Evolutionary conservation across 1,140 invertebrate genomes (phyloP).

Genomic region (Drosophila melanica): DNA sequence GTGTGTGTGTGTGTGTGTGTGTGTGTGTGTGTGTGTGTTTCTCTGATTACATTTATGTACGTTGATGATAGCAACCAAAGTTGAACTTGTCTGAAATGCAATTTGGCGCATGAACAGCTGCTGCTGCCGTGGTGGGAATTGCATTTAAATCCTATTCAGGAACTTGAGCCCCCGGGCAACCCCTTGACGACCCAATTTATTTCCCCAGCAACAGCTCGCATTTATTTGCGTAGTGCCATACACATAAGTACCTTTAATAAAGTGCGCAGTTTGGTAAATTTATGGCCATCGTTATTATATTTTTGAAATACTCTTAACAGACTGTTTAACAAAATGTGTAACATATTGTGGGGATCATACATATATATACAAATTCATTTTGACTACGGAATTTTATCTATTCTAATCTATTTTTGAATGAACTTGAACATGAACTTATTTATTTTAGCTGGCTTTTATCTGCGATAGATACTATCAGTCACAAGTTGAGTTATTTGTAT

Average conservation of each 20-base stretch:
- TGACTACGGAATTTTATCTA: too few species aligned
- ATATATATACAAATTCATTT: too few species aligned
- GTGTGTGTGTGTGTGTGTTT: too few species aligned
- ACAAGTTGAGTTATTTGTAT: too few species aligned
- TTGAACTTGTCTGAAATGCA: slow-evolving; percentile 21
- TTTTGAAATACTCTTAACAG: background rate
- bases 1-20: too few species aligned
- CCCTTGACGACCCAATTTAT: background rate
- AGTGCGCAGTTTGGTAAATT: background rate
- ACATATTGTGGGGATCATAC: too few species aligned
- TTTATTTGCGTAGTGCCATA: slow-evolving; percentile 2
- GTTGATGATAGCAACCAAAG: too few species aligned
- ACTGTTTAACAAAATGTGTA: background rate
- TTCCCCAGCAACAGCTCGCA: background rate
- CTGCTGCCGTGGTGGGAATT: slow-evolving; percentile 31
- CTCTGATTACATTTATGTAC: too few species aligned
- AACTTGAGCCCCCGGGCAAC: background rate
- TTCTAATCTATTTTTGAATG: too few species aligned
- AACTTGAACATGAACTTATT: too few species aligned
- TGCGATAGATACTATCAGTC: too few species aligned
- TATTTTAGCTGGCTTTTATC: too few species aligned
- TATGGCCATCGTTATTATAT: background rate
- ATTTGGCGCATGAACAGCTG: slow-evolving; percentile 52
- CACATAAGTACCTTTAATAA: background rate
- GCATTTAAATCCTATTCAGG: slow-evolving; percentile 14